These are phyloP conservation scores for Nixonia krombeini DNA, from an alignment of 1,140 invertebrate genomes.

Conservation along the genomic window DNA sequence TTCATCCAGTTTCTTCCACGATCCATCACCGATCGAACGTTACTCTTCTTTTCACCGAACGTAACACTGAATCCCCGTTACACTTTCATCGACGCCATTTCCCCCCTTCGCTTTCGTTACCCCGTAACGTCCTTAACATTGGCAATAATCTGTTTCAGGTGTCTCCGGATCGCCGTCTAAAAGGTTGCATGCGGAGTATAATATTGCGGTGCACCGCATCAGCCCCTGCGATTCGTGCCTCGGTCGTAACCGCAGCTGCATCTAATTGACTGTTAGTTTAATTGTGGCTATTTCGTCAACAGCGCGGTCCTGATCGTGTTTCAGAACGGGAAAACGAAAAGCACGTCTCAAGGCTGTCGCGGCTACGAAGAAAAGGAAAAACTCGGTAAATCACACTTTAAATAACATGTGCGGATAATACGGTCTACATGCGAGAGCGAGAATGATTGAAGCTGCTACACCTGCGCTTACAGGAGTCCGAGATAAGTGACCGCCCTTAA, in stretches of 20 bases:
- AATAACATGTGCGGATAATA: neutral
- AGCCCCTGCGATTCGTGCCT: slow-evolving; percentile 2
- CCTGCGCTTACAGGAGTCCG: slow-evolving; percentile 15
- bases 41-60: too few relatives aligned
- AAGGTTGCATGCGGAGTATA: too few relatives aligned
- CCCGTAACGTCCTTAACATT: too few relatives aligned
- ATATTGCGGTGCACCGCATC: neutral
- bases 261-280: slow-evolving; percentile 15
- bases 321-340: slow-evolving; percentile 31
- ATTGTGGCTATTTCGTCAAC: slow-evolving; percentile 19
- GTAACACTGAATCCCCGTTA: too few relatives aligned
- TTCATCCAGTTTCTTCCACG: too few relatives aligned
- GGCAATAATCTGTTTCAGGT: too few relatives aligned
- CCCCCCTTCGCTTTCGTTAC: too few relatives aligned
- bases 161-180: too few relatives aligned
- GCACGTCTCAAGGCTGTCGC: too few relatives aligned
- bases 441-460: slow-evolving; percentile 40
- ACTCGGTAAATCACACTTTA: neutral
- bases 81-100: too few relatives aligned
- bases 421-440: slow-evolving; percentile 18
- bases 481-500: slow-evolving; percentile 23
- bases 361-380: neutral
- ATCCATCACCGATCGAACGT: too few relatives aligned
- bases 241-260: slow-evolving; percentile 4
- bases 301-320: too few relatives aligned